Percentiles rank a stretch among this genome's conserved stretches.
These are phyloP conservation scores for Chaetodon trifasciatus DNA, from an alignment of 2,797 vertebrate genomes.

Conservation along the genomic window DNA sequence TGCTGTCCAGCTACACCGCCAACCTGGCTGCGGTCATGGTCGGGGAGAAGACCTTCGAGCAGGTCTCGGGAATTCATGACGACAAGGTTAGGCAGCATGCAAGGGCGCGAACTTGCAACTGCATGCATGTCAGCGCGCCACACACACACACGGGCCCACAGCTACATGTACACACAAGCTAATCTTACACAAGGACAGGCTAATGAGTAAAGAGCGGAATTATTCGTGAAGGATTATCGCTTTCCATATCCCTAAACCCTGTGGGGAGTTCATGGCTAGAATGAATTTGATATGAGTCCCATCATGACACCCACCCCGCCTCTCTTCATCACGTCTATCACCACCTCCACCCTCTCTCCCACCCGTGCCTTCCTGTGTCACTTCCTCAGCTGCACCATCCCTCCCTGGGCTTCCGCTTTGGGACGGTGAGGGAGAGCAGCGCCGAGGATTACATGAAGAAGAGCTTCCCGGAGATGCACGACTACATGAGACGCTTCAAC, in stretches of 20 bases:
- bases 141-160: not conserved
- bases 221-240: conserved; percentile 67
- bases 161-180: conserved; percentile 30
- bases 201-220: conserved; percentile 66
- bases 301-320: conserved; percentile 27
- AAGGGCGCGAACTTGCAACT: conserved; percentile 39
- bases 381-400: conserved; percentile 92
- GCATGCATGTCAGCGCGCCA: conserved; percentile 11
- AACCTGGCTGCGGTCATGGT: conserved; percentile 98
- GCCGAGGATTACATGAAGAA: conserved; percentile 98
- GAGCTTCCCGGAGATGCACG: conserved; percentile 96
- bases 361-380: conserved; percentile 78
- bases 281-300: conserved; percentile 45
- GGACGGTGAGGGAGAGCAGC: conserved; percentile 97
- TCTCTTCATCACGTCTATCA: conserved; percentile 4
- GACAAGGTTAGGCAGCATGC: conserved; percentile 84
- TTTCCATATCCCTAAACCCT: conserved; percentile 53
- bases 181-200: conserved; percentile 69
- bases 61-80: conserved; percentile 95
- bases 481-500: conserved; percentile 92
- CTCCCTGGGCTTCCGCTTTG: conserved; percentile 92
- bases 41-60: conserved; percentile 96
- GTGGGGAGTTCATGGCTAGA: conserved; percentile 50
- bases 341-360: conserved; percentile 73
- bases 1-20: conserved; percentile 97